Evolutionary conservation across 2,888 invertebrate genomes (phyloP).

Genomic region (Epinotia demarniana): DNA sequence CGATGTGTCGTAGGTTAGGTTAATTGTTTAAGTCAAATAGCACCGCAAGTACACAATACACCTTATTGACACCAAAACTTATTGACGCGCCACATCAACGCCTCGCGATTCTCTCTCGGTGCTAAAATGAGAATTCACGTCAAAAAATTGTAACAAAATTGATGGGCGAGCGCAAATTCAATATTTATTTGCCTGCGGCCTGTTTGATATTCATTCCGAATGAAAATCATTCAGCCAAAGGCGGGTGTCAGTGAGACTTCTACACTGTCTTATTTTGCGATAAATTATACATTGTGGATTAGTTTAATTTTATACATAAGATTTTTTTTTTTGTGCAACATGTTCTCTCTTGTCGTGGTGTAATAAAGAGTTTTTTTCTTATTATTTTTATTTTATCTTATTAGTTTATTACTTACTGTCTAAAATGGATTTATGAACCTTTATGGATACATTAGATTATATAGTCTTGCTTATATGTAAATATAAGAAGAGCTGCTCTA

Average conservation of each 20-base stretch:
- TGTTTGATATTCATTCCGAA: conserved; percentile 54
- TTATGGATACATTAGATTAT: too few relatives aligned
- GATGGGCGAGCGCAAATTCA: conserved; percentile 58
- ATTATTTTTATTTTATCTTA: too few relatives aligned
- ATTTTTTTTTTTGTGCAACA: too few relatives aligned
- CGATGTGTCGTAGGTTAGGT: background rate
- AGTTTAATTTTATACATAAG: too few relatives aligned
- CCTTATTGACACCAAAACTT: conserved; percentile 15
- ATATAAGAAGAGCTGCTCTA: too few relatives aligned
- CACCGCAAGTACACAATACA: conserved; percentile 10
- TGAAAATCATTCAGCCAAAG: conserved; percentile 50
- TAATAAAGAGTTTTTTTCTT: too few relatives aligned
- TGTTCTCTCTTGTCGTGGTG: too few relatives aligned
- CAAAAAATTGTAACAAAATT: conserved; percentile 66
- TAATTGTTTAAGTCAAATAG: conserved; percentile 10
- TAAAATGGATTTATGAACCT: background rate
- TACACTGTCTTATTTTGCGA: conserved; percentile 10
- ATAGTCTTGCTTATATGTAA: too few relatives aligned
- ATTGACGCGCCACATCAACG: conserved; percentile 14
- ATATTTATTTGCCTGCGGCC: conserved; percentile 59
- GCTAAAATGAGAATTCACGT: conserved; percentile 56
- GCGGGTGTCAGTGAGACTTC: conserved; percentile 24
- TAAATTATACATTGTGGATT: background rate
- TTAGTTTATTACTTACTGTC: background rate
- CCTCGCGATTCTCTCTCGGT: conserved; percentile 58